Evolutionary conservation across 2,113 vertebrate genomes (phyloP).

Genomic region (Gobiocypris rarus): DNA sequence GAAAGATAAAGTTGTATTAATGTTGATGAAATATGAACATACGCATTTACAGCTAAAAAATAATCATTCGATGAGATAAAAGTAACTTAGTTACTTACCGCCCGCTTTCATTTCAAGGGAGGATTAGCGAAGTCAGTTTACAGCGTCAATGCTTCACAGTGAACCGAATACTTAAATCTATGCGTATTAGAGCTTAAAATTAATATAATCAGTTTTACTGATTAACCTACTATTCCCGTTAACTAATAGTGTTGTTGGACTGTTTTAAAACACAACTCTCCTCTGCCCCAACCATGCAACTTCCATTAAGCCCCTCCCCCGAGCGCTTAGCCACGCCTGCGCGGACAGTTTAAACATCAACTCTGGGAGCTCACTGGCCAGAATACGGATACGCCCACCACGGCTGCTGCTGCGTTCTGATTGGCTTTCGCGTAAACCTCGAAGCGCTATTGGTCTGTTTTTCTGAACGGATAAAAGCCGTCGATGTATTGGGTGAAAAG

Average conservation of each 20-base stretch:
- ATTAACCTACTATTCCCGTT: background rate
- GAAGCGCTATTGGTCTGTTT: slow-evolving; percentile 55
- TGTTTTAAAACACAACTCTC: slow-evolving; percentile 32
- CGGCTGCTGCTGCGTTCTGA: background rate
- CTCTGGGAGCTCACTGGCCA: slow-evolving; percentile 64
- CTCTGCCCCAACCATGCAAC: slow-evolving; percentile 69
- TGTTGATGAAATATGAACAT: background rate
- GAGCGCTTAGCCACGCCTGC: slow-evolving; percentile 72
- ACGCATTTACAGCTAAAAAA: background rate
- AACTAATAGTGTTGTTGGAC: background rate
- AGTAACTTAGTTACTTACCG: slow-evolving; percentile 69
- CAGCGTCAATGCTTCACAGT: background rate
- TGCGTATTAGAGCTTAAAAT: background rate
- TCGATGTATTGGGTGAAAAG: slow-evolving; percentile 65
- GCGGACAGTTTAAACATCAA: slow-evolving; percentile 76
- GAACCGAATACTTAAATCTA: background rate
- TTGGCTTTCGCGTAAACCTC: slow-evolving; percentile 54
- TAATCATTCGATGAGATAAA: background rate
- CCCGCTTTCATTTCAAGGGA: slow-evolving; percentile 81
- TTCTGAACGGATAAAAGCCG: slow-evolving; percentile 52
- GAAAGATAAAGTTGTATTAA: background rate
- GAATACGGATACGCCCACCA: slow-evolving; percentile 4
- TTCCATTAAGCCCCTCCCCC: slow-evolving; percentile 63
- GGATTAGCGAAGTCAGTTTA: background rate
- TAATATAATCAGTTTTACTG: background rate